Conservation (phyloP, 2,797 vertebrate genomes). For the Squalus acanthias region DNA sequence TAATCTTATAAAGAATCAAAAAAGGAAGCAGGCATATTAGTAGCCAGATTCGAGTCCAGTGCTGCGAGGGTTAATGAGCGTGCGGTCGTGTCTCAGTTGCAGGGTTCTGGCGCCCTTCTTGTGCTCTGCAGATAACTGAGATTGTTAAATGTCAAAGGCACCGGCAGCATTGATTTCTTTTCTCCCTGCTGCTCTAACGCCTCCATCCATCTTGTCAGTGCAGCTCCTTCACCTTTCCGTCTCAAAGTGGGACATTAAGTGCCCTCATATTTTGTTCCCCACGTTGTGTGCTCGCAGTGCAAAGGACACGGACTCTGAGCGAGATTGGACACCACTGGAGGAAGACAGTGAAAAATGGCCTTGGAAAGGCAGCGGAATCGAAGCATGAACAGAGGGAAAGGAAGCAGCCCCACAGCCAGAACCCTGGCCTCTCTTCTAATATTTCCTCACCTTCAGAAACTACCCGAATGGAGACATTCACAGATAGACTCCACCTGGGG, state of each 20-base stretch:
- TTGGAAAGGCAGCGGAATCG: not conserved
- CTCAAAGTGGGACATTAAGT: not conserved
- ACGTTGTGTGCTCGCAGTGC: not conserved
- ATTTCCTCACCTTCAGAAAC: not conserved
- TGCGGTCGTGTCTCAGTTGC: not conserved
- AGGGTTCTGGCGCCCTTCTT: not conserved
- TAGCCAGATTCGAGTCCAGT: not conserved
- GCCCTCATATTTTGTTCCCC: not conserved
- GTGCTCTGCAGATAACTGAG: not conserved
- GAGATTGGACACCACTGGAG: not conserved
- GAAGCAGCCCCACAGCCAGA: not conserved
- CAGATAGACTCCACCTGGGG: not conserved
- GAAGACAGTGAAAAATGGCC: constrained; percentile 34
- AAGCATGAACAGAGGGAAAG: not conserved
- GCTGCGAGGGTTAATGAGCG: not conserved
- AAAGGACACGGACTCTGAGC: not conserved
- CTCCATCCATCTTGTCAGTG: constrained; percentile 25
- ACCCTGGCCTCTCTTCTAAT: not conserved
- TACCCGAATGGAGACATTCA: not conserved
- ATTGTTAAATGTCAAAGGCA: constrained; percentile 33
- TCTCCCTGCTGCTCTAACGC: not conserved
- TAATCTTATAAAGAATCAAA: not conserved
- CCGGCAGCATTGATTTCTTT: constrained; percentile 3
- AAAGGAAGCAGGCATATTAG: not conserved
- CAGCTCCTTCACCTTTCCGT: not conserved